Conservation (phyloP, 37 sponge, comb jelly and placozoan genomes). For the Crambe crambe region DNA sequence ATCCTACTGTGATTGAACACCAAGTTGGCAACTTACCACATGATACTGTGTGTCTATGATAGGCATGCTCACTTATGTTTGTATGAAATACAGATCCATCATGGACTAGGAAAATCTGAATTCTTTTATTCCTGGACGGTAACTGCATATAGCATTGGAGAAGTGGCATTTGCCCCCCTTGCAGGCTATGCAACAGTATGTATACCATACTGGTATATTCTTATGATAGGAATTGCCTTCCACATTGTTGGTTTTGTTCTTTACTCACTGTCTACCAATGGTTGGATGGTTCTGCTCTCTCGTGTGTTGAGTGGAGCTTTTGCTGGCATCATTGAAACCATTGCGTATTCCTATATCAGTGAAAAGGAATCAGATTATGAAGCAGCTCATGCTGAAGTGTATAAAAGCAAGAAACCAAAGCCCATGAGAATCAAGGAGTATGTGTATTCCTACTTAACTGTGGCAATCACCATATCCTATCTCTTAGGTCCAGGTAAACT, state of each 20-base stretch:
- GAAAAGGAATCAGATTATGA: constrained; percentile 12
- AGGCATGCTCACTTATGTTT: too few relatives aligned
- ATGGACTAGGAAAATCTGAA: constrained; percentile 24
- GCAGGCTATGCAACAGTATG: constrained; percentile 7
- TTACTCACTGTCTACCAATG: constrained; percentile 3
- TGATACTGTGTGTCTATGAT: too few relatives aligned
- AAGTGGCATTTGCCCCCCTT: constrained; percentile 1
- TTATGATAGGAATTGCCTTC: not conserved
- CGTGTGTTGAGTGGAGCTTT: constrained; percentile 11
- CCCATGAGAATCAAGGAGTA: constrained; percentile 3
- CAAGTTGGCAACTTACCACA: too few relatives aligned
- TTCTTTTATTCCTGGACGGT: constrained; percentile 32
- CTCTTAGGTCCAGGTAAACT: constrained; percentile 27
- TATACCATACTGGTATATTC: constrained; percentile 35
- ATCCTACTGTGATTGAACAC: too few relatives aligned
- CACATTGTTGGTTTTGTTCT: constrained; percentile 18
- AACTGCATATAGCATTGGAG: constrained; percentile 29
- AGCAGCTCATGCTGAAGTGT: not conserved
- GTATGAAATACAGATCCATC: constrained; percentile 15
- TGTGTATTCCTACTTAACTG: constrained; percentile 3
- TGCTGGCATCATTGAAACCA: constrained; percentile 16
- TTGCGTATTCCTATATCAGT: constrained; percentile 17
- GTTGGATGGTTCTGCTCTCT: constrained; percentile 18
- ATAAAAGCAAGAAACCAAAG: not conserved
- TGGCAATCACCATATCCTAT: constrained; percentile 10